A percentile compares a stretch with the other conserved stretches of the same genome.
These are phyloP conservation scores for Mus caroli DNA, from an alignment of 2,797 vertebrate genomes.

Conservation along the genomic window DNA sequence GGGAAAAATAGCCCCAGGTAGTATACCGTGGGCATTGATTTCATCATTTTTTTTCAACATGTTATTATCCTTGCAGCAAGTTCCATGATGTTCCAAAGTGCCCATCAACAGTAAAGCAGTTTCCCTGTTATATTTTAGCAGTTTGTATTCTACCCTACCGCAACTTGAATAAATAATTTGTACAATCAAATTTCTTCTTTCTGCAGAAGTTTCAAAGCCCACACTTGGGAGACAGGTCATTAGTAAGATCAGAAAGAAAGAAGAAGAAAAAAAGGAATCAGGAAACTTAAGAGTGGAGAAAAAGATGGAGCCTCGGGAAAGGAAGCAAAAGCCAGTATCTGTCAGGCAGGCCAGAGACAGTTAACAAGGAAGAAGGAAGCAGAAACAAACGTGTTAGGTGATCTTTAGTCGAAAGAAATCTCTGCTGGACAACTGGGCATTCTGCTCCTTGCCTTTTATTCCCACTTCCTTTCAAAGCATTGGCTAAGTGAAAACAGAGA, in stretches of 20 bases:
- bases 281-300: constrained; percentile 74
- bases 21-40: constrained; percentile 7
- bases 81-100: neutral
- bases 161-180: neutral
- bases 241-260: neutral
- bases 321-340: constrained; percentile 82
- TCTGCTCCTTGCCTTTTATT: constrained; percentile 89
- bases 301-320: constrained; percentile 68
- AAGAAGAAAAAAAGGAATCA: neutral
- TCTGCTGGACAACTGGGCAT: constrained; percentile 87
- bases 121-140: neutral
- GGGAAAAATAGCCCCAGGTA: neutral
- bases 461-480: constrained; percentile 87
- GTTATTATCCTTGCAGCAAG: constrained; percentile 12
- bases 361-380: constrained; percentile 84
- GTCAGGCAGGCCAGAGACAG: constrained; percentile 84
- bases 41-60: neutral
- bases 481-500: constrained; percentile 85
- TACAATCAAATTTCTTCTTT: neutral
- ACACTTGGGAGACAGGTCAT: neutral
- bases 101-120: constrained; percentile 9
- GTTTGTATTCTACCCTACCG: neutral
- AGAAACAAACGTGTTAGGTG: constrained; percentile 88
- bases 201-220: constrained; percentile 1
- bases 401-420: constrained; percentile 88